A percentile compares a stretch with the other conserved stretches of the same genome.
phyloP scores from a whole-genome alignment of 2,113 vertebrate genomes.

The Columba janthina region DNA sequence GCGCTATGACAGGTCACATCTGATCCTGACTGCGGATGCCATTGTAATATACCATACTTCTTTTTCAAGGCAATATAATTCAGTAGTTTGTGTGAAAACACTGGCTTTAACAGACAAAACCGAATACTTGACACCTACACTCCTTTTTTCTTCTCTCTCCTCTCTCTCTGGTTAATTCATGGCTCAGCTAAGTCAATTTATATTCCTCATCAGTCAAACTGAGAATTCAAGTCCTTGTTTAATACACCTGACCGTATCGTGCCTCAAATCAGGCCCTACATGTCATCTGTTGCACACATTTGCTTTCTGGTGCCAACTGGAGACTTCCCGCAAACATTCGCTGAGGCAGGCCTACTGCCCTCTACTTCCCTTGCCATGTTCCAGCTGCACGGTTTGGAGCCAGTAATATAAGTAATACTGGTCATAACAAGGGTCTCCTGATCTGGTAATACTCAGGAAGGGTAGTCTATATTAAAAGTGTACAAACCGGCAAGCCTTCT shows the following conservation, averaged over 20 bases:
- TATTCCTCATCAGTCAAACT: not conserved
- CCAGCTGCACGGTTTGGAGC: not conserved
- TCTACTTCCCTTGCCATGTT: not conserved
- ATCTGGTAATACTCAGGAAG: not conserved
- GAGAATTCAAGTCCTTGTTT: not conserved
- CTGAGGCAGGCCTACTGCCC: not conserved
- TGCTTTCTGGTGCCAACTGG: not conserved
- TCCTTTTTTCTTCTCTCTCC: not conserved
- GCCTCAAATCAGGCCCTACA: not conserved
- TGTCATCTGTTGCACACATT: not conserved
- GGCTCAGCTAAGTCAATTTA: not conserved
- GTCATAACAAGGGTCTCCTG: not conserved
- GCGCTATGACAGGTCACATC: fast-evolving
- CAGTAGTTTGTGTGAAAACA: not conserved
- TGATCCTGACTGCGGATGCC: not conserved
- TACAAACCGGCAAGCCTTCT: not conserved
- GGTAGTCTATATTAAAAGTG: not conserved
- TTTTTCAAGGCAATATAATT: not conserved
- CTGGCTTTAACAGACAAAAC: not conserved
- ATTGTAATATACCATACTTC: not conserved
- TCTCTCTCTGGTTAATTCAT: not conserved
- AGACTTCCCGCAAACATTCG: not conserved
- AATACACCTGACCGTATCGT: not conserved
- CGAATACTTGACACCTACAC: not conserved
- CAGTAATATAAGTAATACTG: not conserved